These are phyloP conservation scores for Halictus rubicundus DNA, from an alignment of 1,140 invertebrate genomes.

Conservation along the genomic window DNA sequence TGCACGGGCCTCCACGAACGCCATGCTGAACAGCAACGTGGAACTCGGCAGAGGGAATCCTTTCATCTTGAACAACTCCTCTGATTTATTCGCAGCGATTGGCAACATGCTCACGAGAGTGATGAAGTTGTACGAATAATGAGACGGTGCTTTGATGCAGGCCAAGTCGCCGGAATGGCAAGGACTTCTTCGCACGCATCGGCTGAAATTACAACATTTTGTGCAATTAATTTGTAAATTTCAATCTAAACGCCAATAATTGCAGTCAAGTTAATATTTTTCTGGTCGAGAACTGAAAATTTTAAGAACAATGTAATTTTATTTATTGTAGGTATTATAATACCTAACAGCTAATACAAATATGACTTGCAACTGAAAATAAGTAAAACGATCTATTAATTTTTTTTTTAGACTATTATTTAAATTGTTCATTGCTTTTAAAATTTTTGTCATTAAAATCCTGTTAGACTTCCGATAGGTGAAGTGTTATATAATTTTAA, in stretches of 20 bases:
- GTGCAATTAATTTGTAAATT: not conserved
- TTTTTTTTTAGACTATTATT: no score
- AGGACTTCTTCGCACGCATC: constrained; percentile 87
- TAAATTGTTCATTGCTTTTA: no score
- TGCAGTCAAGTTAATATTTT: no score
- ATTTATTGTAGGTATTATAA: no score
- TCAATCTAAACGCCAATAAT: not conserved
- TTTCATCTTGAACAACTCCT: constrained; percentile 93
- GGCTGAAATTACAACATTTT: constrained; percentile 82
- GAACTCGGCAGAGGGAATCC: constrained; percentile 86
- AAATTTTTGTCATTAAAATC: no score
- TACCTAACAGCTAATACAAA: no score
- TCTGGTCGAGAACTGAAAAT: no score
- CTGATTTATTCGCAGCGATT: constrained; percentile 84
- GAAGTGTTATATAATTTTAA: no score
- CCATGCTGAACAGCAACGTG: constrained; percentile 88
- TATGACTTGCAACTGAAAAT: no score
- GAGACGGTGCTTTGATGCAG: constrained; percentile 89
- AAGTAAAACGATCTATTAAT: no score
- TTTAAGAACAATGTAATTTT: no score
- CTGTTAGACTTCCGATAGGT: no score
- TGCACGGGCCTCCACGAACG: constrained; percentile 84
- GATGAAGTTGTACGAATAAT: constrained; percentile 95
- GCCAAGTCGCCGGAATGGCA: constrained; percentile 86
- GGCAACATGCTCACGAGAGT: constrained; percentile 92